Base-by-base conservation (phyloP, 2,888 invertebrate species). In the Pristionchus mayeri region DNA sequence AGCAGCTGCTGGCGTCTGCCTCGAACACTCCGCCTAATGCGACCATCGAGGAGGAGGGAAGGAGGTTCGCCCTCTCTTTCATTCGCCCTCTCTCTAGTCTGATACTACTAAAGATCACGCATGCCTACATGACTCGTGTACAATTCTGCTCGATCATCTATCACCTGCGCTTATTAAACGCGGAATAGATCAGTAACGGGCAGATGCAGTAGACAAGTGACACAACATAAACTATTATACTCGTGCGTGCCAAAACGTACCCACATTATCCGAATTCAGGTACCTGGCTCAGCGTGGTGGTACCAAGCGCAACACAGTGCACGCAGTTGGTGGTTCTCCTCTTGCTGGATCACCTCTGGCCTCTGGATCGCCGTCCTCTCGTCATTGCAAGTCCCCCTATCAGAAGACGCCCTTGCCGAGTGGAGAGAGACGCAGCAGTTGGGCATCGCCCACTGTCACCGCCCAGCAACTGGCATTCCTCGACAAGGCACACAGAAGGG, bases 231-330 rank as follows among this genome's bases (percentile, higher is more conserved):
- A n/a, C n/a, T n/a, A n/a, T n/a, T n/a, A n/a, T n/a, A n/a, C n/a
- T n/a, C n/a, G n/a, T n/a, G n/a, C n/a, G n/a, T n/a, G n/a, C n/a
- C n/a, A n/a, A n/a, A n/a, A n/a, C n/a, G n/a, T n/a, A n/a, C n/a
- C n/a, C n/a, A n/a, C n/a, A n/a, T n/a, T n/a, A n/a, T n/a, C n/a
- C n/a, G n/a, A n/a, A 71, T 87, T 9, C 57, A 87, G 87, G 50
- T 92, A 92, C 85, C 86, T 92, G 24, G 86, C 86, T 24, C 90
- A 90, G 52, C 88, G 86, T 75, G 92, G 92, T 18, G 71, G 86
- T 16, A 87, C 87, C 16, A 92, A 92, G 84, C 85, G 92, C 40
- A 92, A 92, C 86, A 92, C 92, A 48, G 92, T 92, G 7, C 88
- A 88, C 79, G 86, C 85, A 13, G 75, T 87, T 44, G 85, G 85